A percentile compares a stretch with the other conserved stretches of the same genome.
Evolutionary conservation across 2,888 invertebrate genomes (phyloP).

Genomic region (Resseliella maxima): DNA sequence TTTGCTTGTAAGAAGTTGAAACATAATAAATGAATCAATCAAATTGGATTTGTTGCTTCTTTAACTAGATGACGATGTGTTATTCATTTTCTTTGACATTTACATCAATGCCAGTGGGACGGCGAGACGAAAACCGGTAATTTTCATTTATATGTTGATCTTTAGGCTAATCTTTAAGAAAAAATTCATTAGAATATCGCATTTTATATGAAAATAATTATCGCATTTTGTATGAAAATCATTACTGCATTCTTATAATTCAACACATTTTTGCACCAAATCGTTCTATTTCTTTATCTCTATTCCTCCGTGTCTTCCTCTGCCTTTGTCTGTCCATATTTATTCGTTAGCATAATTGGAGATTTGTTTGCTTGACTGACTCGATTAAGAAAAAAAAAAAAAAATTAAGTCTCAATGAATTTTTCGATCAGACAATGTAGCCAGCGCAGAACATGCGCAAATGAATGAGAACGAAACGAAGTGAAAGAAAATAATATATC

Average conservation of each 20-base stretch:
- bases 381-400: slow-evolving; percentile 25
- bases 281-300: background rate
- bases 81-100: background rate
- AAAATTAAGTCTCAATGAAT: slow-evolving; percentile 33
- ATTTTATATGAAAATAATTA: background rate
- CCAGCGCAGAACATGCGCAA: slow-evolving; percentile 43
- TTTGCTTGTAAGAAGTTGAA: background rate
- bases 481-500: background rate
- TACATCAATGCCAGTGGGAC: background rate
- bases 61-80: background rate
- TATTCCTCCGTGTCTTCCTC: background rate
- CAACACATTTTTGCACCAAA: too few species aligned
- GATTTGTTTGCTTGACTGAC: background rate
- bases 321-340: background rate
- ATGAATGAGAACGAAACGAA: slow-evolving; percentile 32
- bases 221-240: background rate
- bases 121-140: background rate
- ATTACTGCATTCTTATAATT: background rate
- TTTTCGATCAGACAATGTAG: slow-evolving; percentile 39
- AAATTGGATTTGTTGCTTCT: slow-evolving; percentile 44
- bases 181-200: slow-evolving; percentile 5
- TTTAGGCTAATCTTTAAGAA: background rate
- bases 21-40: slow-evolving; percentile 30
- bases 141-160: background rate
- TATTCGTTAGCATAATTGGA: background rate